Evolutionary conservation across 2,113 vertebrate genomes (phyloP).

Genomic region (Danionella cerebrum): DNA sequence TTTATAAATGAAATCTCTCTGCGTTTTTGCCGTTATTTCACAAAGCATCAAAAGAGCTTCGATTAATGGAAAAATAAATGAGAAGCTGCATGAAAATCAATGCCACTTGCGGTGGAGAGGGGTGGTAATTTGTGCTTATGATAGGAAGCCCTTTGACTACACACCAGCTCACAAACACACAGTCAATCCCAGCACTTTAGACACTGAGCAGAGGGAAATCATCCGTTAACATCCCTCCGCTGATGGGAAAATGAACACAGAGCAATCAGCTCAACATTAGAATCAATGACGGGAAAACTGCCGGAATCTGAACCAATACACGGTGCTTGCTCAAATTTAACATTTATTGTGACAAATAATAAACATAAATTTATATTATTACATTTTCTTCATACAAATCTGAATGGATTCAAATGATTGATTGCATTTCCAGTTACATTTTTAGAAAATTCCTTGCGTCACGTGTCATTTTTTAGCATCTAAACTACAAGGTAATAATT

Average conservation of each 20-base stretch:
- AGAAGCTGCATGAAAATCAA: background rate
- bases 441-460: too few relatives aligned
- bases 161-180: conserved; percentile 16
- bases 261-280: background rate
- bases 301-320: too few relatives aligned
- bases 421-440: too few relatives aligned
- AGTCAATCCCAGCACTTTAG: conserved; percentile 36
- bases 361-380: too few relatives aligned
- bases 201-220: background rate
- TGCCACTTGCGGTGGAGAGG: conserved; percentile 8
- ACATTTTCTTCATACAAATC: too few relatives aligned
- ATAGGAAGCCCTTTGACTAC: conserved; percentile 29
- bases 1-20: background rate
- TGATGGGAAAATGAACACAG: conserved; percentile 25
- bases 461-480: too few relatives aligned
- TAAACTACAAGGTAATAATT: too few relatives aligned
- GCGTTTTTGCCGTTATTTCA: background rate
- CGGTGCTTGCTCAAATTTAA: too few relatives aligned
- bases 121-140: conserved; percentile 30
- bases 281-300: background rate
- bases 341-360: too few relatives aligned
- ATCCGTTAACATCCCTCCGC: conserved; percentile 24
- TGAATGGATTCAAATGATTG: too few relatives aligned
- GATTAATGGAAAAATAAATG: background rate
- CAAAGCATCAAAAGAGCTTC: background rate